A percentile compares a stretch with the other conserved stretches of the same genome.
Conservation (phyloP, 2,888 invertebrate species). For the Choristoneura rosaceana region DNA sequence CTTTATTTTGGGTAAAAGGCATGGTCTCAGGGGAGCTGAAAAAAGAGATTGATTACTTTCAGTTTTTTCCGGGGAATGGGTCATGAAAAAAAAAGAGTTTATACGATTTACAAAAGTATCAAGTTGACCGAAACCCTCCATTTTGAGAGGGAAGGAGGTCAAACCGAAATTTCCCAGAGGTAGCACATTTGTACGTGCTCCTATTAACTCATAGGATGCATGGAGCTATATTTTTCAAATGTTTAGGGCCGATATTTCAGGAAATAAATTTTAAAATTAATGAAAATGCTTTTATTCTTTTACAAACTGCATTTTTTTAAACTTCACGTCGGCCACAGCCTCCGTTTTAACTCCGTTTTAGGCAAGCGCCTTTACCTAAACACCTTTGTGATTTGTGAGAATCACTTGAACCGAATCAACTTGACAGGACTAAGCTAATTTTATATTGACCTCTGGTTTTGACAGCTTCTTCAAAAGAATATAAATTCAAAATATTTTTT, state of each 20-base stretch:
- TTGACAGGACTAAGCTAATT: neutral
- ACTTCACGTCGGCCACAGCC: too few species aligned
- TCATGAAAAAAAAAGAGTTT: constrained; percentile 38
- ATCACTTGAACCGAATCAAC: neutral
- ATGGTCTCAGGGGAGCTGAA: constrained; percentile 20
- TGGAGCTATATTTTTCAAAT: neutral
- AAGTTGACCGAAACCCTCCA: constrained; percentile 16
- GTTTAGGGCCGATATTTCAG: neutral
- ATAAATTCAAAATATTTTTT: neutral
- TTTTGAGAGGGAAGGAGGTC: constrained; percentile 3
- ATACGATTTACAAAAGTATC: constrained; percentile 15
- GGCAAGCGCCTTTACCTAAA: neutral
- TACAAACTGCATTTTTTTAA: too few species aligned
- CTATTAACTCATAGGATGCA: neutral
- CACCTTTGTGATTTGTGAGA: neutral
- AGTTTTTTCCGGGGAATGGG: constrained; percentile 15
- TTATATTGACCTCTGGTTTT: neutral
- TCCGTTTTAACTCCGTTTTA: too few species aligned
- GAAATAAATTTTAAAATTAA: too few species aligned
- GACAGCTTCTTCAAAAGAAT: constrained; percentile 1
- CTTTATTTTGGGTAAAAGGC: constrained; percentile 24
- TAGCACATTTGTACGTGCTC: constrained; percentile 2
- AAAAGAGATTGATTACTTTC: constrained; percentile 40
- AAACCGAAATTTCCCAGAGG: constrained; percentile 30
- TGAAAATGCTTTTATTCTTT: too few species aligned